Conservation (phyloP, 2,888 invertebrate species). For the Cryptocheilus praepositus region DNA sequence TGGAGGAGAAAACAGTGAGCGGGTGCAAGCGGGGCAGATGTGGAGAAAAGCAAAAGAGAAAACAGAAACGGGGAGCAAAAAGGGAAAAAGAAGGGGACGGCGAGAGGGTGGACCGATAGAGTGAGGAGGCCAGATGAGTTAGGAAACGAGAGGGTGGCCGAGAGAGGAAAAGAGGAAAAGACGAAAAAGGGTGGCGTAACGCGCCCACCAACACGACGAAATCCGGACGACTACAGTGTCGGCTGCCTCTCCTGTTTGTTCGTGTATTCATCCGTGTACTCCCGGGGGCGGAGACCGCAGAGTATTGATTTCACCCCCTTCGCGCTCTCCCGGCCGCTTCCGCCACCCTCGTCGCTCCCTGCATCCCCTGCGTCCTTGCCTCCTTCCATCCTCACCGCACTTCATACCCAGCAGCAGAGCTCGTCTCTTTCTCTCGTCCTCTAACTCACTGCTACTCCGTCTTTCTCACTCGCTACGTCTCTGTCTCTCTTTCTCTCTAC, state of each 20-base stretch:
- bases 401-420: no score
- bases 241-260: slow-evolving; percentile 58
- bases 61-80: neutral
- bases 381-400: slow-evolving; percentile 8
- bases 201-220: slow-evolving; percentile 29
- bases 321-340: slow-evolving; percentile 34
- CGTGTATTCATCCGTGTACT: slow-evolving; percentile 66
- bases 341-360: slow-evolving; percentile 38
- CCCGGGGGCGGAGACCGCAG: slow-evolving; percentile 72
- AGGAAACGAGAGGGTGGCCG: neutral
- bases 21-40: neutral
- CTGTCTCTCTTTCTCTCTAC: slow-evolving; percentile 24
- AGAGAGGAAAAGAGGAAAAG: slow-evolving; percentile 13
- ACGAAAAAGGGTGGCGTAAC: slow-evolving; percentile 28
- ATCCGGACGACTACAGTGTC: slow-evolving; percentile 22
- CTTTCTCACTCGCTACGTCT: no score
- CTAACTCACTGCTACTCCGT: neutral
- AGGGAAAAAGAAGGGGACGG: neutral
- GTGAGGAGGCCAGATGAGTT: neutral
- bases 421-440: slow-evolving; percentile 9
- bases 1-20: neutral
- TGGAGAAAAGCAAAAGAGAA: neutral
- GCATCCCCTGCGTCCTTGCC: slow-evolving; percentile 35
- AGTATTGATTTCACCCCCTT: slow-evolving; percentile 72
- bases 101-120: neutral